Conservation (phyloP, 1,140 invertebrate genomes). For the Papilio dardanus region DNA sequence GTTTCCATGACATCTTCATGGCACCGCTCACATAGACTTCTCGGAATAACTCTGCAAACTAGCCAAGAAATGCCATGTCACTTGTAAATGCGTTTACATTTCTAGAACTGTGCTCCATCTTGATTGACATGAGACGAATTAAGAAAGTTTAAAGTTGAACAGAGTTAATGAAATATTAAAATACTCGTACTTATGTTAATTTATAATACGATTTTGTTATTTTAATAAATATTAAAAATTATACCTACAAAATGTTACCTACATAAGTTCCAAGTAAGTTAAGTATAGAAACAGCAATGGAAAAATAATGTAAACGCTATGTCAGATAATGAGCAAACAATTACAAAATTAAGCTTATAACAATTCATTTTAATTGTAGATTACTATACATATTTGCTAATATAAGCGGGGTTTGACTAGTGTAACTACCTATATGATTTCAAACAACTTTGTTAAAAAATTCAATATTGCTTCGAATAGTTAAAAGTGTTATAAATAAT, state of each 20-base stretch:
- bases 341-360: neutral
- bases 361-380: slow-evolving; percentile 11
- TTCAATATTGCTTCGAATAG: neutral
- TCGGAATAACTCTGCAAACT: neutral
- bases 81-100: slow-evolving; percentile 1
- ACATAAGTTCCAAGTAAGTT: neutral
- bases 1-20: neutral
- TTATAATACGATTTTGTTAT: neutral
- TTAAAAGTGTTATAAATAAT: neutral
- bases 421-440: neutral
- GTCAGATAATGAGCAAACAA: neutral
- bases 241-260: too few species aligned
- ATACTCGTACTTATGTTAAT: neutral
- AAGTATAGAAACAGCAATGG: neutral
- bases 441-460: neutral
- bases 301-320: neutral
- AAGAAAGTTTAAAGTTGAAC: neutral
- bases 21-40: neutral
- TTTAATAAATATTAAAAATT: neutral
- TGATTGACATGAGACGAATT: neutral
- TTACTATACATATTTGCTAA: slow-evolving; percentile 1
- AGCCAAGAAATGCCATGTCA: neutral
- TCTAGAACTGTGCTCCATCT: neutral
- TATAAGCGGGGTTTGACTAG: neutral
- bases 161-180: neutral